Evolutionary conservation across 1,140 invertebrate species (phyloP), one percentile per base, ranked within the genome.

Genomic region (Cotesia chilonis): DNA sequence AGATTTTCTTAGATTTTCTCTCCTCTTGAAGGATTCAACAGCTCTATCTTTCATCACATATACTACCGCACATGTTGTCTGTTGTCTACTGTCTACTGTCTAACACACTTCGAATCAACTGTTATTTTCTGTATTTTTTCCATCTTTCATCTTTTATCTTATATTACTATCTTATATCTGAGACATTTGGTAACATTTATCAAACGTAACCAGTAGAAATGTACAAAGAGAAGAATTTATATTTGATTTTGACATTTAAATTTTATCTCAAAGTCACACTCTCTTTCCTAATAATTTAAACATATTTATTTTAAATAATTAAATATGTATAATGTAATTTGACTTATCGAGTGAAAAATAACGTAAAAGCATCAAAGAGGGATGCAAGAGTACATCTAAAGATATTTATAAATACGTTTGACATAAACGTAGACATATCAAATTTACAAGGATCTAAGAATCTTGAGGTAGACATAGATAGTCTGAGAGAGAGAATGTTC

Each of bases 111-210:
- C 60, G 10, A 60, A 65, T 36, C 14, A 51, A 65, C 36, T 14
- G 52, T n/a, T 28, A 28, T 0, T 60, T 28, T 54, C 17, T 17
- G 17, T 17, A 17, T 4, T 70, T 54, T 69, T 70, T 54, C 47
- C 61, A 55, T 57, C 68, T 37, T 35, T 69, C 59, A 55, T 68
- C 60, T 57, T 20, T 4, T 64, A 20, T 51, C 47, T 3, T 2
- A 28, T 1, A 28, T 28, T 3, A 28, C 28, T 28, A 28, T 28
- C 28, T 2, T 28, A 28, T 28, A 28, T 28, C 35, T 36, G 70
- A 74, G 67, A 75, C 76, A 68, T 77, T 68, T 68, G 55, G 72
- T 72, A 64, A 55, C 38, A 55, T 68, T 10, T 64, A 5, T 59
- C 61, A 10, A 52, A 9, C 28, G 14, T 60, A 72, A 66, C 60